Evolutionary conservation across 2,888 invertebrate genomes (phyloP).

Genomic region (Melinaea marsaeus): DNA sequence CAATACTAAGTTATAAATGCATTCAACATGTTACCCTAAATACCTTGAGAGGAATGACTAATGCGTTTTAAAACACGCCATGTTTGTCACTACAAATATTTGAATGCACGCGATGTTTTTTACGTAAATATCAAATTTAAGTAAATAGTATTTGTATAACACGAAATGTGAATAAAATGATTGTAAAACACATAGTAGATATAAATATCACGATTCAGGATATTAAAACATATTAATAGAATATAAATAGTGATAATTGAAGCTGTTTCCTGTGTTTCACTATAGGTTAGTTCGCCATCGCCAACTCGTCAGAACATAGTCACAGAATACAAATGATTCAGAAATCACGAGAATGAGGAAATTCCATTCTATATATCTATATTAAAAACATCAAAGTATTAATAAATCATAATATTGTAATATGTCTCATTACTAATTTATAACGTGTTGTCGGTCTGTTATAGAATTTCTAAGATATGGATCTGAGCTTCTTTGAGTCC

Average conservation of each 20-base stretch:
- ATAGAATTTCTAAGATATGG: background rate
- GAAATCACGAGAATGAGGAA: slow-evolving; percentile 66
- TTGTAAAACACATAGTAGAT: slow-evolving; percentile 5
- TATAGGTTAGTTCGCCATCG: slow-evolving; percentile 49
- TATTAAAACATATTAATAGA: slow-evolving; percentile 32
- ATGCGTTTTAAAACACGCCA: slow-evolving; percentile 48
- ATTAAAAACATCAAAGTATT: slow-evolving; percentile 39
- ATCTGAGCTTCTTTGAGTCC: background rate
- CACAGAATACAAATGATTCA: slow-evolving; percentile 70
- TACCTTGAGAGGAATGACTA: slow-evolving; percentile 19
- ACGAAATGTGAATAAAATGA: slow-evolving; percentile 8
- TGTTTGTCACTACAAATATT: slow-evolving; percentile 51
- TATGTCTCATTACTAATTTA: slow-evolving; percentile 13
- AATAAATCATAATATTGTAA: slow-evolving; percentile 29
- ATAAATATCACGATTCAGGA: slow-evolving; percentile 25
- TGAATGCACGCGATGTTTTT: slow-evolving; percentile 44
- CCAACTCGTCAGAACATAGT: slow-evolving; percentile 39
- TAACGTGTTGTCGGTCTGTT: background rate
- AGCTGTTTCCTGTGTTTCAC: slow-evolving; percentile 53
- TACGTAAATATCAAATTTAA: slow-evolving; percentile 11
- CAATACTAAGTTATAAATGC: background rate
- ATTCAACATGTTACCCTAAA: slow-evolving; percentile 23
- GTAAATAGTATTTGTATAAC: slow-evolving; percentile 1
- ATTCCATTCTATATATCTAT: slow-evolving; percentile 54
- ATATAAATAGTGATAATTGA: slow-evolving; percentile 38